phyloP scores from a whole-genome alignment of 2,797 vertebrate genomes.

The Argya squamiceps region DNA sequence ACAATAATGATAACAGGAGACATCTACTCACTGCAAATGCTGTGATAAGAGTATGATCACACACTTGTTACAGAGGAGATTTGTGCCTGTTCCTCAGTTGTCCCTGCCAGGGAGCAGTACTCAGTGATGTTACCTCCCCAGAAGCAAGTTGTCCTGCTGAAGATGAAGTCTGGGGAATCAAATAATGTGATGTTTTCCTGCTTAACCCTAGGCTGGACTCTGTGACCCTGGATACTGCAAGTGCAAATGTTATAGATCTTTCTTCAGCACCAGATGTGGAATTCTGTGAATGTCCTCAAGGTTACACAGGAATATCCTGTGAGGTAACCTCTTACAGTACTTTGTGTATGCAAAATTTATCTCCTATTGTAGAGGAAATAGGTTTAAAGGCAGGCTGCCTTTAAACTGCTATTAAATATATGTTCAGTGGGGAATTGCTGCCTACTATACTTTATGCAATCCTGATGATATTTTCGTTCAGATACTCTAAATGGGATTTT shows the following conservation, averaged over 20 bases:
- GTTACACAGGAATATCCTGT: conserved; percentile 91
- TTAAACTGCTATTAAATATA: neutral
- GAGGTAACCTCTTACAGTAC: conserved; percentile 80
- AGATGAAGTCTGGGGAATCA: neutral
- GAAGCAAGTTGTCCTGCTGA: neutral
- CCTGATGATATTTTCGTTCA: neutral
- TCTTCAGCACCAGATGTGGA: conserved; percentile 82
- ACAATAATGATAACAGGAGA: neutral
- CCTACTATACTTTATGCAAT: neutral
- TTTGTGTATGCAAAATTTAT: neutral
- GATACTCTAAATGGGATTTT: neutral
- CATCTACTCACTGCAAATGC: neutral
- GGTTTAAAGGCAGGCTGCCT: neutral
- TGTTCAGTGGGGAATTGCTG: neutral
- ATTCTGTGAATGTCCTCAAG: conserved; percentile 91
- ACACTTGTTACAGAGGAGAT: neutral
- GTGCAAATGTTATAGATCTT: conserved; percentile 71
- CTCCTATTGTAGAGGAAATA: neutral
- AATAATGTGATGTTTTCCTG: neutral
- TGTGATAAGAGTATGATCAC: neutral
- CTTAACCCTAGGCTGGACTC: conserved; percentile 78
- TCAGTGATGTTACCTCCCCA: neutral
- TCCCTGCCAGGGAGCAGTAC: neutral
- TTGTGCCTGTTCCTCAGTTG: neutral
- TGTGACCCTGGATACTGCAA: conserved; percentile 85